These are phyloP conservation scores for Orchestia grillus DNA, from an alignment of 1,140 invertebrate genomes.

Conservation along the genomic window DNA sequence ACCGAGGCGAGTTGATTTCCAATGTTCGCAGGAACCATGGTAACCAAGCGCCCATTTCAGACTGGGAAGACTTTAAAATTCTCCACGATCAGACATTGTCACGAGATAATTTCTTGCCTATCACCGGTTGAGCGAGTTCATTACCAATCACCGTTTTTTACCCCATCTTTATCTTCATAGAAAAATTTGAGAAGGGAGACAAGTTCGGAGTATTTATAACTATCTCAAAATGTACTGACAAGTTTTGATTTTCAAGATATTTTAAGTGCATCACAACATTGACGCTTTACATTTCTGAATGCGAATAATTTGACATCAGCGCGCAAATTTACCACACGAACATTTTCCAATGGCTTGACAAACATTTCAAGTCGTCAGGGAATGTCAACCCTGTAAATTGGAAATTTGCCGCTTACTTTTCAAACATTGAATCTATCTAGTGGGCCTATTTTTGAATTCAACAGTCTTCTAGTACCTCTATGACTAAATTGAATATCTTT, in stretches of 20 bases:
- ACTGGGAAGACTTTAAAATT: not conserved
- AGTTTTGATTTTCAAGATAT: not conserved
- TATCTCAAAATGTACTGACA: not conserved
- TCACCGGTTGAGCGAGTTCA: no score
- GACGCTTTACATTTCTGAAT: not conserved
- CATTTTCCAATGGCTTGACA: not conserved
- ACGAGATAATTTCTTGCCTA: no score
- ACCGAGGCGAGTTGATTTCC: not conserved
- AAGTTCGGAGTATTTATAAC: not conserved
- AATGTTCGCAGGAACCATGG: not conserved
- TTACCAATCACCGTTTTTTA: not conserved
- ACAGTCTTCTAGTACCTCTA: not conserved
- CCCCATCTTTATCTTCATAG: not conserved
- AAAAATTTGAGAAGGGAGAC: not conserved
- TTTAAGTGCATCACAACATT: not conserved
- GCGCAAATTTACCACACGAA: not conserved
- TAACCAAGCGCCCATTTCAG: not conserved
- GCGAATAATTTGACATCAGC: not conserved
- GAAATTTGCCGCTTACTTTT: not conserved
- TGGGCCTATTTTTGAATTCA: not conserved
- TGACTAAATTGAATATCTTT: not conserved
- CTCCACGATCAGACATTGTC: no score
- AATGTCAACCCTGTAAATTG: not conserved
- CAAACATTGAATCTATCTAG: not conserved
- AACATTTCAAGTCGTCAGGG: not conserved